Base-by-base conservation (phyloP, 2,113 vertebrate genomes). In the Gavialis gangeticus region DNA sequence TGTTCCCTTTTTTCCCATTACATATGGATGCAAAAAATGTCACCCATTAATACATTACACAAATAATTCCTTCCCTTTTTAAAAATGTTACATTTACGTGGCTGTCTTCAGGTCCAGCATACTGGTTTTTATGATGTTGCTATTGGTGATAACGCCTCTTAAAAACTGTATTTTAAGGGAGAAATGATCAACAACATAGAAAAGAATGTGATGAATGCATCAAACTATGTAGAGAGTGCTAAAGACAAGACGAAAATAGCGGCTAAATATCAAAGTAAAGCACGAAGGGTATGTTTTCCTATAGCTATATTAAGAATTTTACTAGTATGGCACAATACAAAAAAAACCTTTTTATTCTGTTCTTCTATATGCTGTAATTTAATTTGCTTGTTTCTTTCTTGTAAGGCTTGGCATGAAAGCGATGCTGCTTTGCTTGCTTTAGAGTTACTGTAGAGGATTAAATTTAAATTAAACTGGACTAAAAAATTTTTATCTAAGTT, bases 121-220 rank as follows among this genome's bases (percentile, higher is more conserved):
- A 21, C 10, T 67, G 15, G 12, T 14, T n/a, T 30, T 10, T 2
- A 1, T 11, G 10, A 54, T 46, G 21, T 64, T 46, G 17, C 55
- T 67, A 0, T 28, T 58, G 28, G 6, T 91, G 66, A 86, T 3
- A 12, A 18, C 10, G 7, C 21, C 57, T 15, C 16, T 79, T 79
- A 10, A 17, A 58, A 85, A 57, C 89, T 82, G 18, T 59, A 3
- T 97, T 94, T 97, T 37, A 89, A 99, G 99, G 99, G 99, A 3
- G 99, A 99, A 63, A 99, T 99, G 99, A 98, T 99, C 79, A 99
- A 99, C 97, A 99, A 99, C 98, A 99, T 99, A 69, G 99, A 99
- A 91, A 99, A 98, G 54, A 99, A 99, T 0, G 98, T 99, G 19
- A 98, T 96, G 95, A 99, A 98, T 19, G 98, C 99, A 0, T 92